These are phyloP conservation scores for Rhinogobius similis DNA, from an alignment of 2,113 vertebrate genomes.

Conservation along the genomic window DNA sequence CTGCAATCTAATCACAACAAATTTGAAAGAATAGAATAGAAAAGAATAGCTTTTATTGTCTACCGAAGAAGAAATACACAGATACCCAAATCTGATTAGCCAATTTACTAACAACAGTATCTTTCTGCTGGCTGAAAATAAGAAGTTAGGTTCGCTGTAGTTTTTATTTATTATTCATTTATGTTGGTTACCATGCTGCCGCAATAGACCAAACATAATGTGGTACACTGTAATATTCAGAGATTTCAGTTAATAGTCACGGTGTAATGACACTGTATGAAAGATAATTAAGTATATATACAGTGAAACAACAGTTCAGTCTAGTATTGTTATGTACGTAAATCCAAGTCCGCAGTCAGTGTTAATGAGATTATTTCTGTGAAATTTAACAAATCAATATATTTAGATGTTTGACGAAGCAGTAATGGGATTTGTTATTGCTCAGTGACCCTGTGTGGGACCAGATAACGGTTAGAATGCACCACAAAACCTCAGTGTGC, in stretches of 20 bases:
- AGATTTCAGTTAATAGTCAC: not conserved
- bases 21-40: too few species aligned
- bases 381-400: not conserved
- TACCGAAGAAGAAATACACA: too few species aligned
- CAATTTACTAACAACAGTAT: not conserved
- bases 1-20: too few species aligned
- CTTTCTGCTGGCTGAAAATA: too few species aligned
- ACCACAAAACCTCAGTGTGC: slow-evolving; percentile 12
- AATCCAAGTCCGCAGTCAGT: too few species aligned
- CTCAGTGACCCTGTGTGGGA: not conserved
- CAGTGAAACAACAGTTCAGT: not conserved
- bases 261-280: too few species aligned
- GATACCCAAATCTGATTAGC: too few species aligned
- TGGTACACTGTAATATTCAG: not conserved
- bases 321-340: too few species aligned
- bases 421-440: not conserved
- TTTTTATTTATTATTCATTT: not conserved
- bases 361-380: not conserved
- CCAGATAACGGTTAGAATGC: slow-evolving; percentile 30
- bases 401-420: not conserved
- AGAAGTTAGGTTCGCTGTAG: too few species aligned
- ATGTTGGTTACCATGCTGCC: not conserved
- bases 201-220: not conserved
- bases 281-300: too few species aligned
- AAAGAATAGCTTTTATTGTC: too few species aligned